Conservation (phyloP, 1,140 invertebrate genomes). For the Eriosoma lanigerum region DNA sequence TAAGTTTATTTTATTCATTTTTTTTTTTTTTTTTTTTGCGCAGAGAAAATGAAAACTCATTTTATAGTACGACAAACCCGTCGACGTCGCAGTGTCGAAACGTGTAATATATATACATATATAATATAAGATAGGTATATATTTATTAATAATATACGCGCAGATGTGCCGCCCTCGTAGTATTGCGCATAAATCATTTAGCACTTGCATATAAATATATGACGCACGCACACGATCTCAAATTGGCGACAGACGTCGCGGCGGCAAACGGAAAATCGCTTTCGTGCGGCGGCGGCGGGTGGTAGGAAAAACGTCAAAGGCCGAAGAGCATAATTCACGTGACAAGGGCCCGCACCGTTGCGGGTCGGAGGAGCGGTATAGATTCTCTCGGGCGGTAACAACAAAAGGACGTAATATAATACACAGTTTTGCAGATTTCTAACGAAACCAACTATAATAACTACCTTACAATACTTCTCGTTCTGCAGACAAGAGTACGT, state of each 20-base stretch:
- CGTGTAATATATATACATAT: not conserved
- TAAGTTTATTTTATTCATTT: not conserved
- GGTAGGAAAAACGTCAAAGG: slow-evolving; percentile 20
- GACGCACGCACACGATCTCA: not conserved
- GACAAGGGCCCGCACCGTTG: not conserved
- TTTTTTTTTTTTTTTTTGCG: not conserved
- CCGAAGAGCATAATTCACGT: not conserved
- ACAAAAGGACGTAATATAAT: not conserved
- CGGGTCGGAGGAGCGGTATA: no score
- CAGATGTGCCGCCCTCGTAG: slow-evolving; percentile 26
- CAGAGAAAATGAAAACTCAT: not conserved
- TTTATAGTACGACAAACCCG: not conserved
- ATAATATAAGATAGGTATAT: not conserved
- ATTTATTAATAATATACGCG: slow-evolving; percentile 34
- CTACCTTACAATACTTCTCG: no score
- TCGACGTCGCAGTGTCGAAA: not conserved
- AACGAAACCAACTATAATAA: not conserved
- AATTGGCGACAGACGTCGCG: not conserved
- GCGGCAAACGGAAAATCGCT: not conserved
- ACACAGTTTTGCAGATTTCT: not conserved
- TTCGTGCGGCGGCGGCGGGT: not conserved
- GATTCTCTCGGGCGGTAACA: no score
- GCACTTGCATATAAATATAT: not conserved
- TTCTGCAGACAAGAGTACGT: no score
- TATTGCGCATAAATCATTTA: slow-evolving; percentile 41